Conservation (phyloP, 2,888 invertebrate genomes). For the Melieria omissa region DNA sequence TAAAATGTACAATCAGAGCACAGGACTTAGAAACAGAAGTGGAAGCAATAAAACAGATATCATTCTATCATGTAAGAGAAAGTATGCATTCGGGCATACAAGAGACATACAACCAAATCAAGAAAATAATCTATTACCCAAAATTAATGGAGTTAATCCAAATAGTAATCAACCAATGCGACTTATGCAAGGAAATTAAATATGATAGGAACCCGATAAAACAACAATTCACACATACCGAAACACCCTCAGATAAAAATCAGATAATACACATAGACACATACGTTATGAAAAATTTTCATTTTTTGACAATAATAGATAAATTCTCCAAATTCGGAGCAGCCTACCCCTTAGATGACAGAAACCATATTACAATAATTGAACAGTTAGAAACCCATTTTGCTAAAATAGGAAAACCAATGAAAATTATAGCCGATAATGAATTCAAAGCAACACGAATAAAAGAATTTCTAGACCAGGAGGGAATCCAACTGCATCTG, state of each 20-base stretch:
- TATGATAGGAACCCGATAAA: conserved; percentile 42
- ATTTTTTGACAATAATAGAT: too few species aligned
- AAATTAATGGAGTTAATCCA: conserved; percentile 42
- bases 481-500: too few species aligned
- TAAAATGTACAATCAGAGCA: conserved; percentile 44
- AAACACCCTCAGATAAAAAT: too few species aligned
- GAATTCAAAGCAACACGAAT: too few species aligned
- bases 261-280: conserved; percentile 41
- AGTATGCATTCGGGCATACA: conserved; percentile 45
- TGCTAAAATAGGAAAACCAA: too few species aligned
- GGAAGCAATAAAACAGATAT: conserved; percentile 45
- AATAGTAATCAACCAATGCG: too few species aligned
- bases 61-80: conserved; percentile 42
- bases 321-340: conserved; percentile 39
- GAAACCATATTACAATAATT: too few species aligned
- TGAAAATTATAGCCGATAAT: too few species aligned
- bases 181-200: conserved; percentile 42
- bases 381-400: too few species aligned
- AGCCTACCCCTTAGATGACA: too few species aligned
- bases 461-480: too few species aligned
- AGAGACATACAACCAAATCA: conserved; percentile 44
- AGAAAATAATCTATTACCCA: conserved; percentile 45
- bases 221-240: too few species aligned
- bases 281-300: conserved; percentile 33
- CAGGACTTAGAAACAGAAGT: conserved; percentile 43